phyloP scores from a whole-genome alignment of 1,140 invertebrate species.

The Vollenhovia emeryi region DNA sequence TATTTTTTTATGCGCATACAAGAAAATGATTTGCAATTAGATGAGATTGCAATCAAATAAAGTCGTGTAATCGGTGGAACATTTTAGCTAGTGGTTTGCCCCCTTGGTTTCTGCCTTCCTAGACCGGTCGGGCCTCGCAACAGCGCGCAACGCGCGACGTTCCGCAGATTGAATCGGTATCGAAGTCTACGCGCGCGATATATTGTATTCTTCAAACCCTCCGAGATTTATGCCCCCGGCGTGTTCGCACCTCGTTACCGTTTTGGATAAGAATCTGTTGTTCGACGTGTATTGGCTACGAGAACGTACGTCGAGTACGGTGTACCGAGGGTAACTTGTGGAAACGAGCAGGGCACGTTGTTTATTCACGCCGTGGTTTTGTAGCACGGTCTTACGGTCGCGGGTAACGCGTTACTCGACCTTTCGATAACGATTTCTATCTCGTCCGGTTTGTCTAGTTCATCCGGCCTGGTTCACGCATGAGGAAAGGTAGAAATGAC shows the following conservation, averaged over 20 bases:
- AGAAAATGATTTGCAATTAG: too few relatives aligned
- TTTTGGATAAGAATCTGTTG: neutral
- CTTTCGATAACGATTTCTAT: conserved; percentile 34
- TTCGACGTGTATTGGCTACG: neutral
- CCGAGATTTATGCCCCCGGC: neutral
- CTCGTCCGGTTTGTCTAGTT: conserved; percentile 5
- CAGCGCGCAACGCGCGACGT: neutral
- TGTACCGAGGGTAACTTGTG: conserved; percentile 5
- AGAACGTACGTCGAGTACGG: neutral
- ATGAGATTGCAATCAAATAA: too few relatives aligned
- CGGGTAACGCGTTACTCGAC: neutral
- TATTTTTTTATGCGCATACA: too few relatives aligned
- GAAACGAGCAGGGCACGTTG: neutral
- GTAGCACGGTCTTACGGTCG: neutral
- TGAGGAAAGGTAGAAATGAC: neutral
- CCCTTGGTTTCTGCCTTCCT: neutral
- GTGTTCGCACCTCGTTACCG: neutral
- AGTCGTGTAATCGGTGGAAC: too few relatives aligned
- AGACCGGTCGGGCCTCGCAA: neutral
- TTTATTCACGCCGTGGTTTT: conserved; percentile 6
- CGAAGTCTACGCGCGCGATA: neutral
- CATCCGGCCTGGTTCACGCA: neutral
- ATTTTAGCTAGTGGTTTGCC: too few relatives aligned
- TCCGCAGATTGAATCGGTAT: neutral
- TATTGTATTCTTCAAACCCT: neutral